phyloP scores from a whole-genome alignment of 2,113 vertebrate species.

The Craseonycteris thonglongyai region DNA sequence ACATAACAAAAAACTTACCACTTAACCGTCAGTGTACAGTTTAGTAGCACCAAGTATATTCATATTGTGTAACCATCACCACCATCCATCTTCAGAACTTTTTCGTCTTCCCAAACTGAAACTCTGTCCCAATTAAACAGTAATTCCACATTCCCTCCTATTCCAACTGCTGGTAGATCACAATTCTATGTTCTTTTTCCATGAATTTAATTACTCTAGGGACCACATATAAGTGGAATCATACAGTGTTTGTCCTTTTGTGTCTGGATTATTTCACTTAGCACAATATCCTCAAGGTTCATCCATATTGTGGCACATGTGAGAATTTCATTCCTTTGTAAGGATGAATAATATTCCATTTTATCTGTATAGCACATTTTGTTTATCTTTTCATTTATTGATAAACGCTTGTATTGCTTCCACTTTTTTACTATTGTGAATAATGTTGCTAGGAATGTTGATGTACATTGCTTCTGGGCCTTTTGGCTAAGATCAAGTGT shows the following conservation, averaged over 20 bases:
- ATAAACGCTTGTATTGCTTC: neutral
- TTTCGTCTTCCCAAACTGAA: neutral
- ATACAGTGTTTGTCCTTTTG: neutral
- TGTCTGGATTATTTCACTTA: neutral
- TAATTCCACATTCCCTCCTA: neutral
- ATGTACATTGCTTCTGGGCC: too few species aligned
- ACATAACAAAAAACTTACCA: neutral
- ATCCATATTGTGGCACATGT: neutral
- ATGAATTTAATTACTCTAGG: neutral
- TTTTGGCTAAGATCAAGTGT: too few species aligned
- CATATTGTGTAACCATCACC: neutral
- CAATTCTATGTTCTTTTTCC: neutral
- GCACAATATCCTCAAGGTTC: neutral
- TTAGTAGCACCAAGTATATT: accelerated
- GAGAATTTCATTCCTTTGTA: neutral
- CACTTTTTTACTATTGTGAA: neutral
- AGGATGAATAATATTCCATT: neutral
- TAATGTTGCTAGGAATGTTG: neutral
- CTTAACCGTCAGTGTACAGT: neutral
- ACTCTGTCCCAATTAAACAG: neutral
- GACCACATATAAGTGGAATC: neutral
- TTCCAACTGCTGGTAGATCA: neutral
- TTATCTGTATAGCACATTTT: neutral
- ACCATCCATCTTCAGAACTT: neutral
- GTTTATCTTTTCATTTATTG: neutral